These are phyloP conservation scores for Epinephelus coioides DNA, from an alignment of 2,797 vertebrate species.

Conservation along the genomic window DNA sequence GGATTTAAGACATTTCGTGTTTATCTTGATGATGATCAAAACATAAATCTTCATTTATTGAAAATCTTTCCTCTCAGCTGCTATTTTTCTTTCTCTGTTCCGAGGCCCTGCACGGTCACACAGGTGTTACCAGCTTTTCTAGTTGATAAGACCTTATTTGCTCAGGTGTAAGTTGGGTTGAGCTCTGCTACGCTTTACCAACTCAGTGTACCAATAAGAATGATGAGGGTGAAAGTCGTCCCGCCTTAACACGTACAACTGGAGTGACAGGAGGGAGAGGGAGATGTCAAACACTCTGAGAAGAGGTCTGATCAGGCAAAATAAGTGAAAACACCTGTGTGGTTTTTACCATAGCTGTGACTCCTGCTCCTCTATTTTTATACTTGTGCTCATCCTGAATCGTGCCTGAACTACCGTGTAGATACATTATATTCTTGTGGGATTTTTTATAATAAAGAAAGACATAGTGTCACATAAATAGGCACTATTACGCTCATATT, in stretches of 20 bases:
- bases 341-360: not conserved
- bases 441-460: too few species aligned
- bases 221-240: constrained; percentile 23
- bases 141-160: constrained; percentile 17
- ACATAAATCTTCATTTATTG: not conserved
- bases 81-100: not conserved
- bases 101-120: not conserved
- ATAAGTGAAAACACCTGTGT: not conserved
- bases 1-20: not conserved
- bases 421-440: too few species aligned
- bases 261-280: constrained; percentile 37
- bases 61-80: not conserved
- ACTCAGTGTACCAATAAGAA: not conserved
- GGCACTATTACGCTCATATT: too few species aligned
- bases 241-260: constrained; percentile 35
- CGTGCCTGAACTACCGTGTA: not conserved
- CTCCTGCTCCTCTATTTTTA: not conserved
- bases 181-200: not conserved
- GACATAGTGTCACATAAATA: too few species aligned
- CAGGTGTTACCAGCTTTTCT: constrained; percentile 13
- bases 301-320: constrained; percentile 17
- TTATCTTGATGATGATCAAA: too few species aligned
- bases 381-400: not conserved
- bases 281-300: constrained; percentile 2
- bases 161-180: constrained; percentile 16